Evolutionary conservation across 2,888 invertebrate species (phyloP).

Genomic region (Acholoe squamosa): DNA sequence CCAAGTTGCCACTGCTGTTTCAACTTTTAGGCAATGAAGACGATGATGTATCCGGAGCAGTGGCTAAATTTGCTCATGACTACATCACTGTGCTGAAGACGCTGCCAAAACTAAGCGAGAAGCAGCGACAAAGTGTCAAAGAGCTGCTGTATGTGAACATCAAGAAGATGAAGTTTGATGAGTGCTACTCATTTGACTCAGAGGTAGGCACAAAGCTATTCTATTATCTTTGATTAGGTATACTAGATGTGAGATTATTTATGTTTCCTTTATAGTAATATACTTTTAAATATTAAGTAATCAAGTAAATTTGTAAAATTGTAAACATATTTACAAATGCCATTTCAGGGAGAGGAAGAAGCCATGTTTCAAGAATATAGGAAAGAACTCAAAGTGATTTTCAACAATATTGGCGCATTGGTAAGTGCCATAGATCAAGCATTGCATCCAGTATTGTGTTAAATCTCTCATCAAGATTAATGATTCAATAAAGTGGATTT

Average conservation of each 20-base stretch:
- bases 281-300: no score
- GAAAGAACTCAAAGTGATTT: conserved; percentile 85
- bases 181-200: conserved; percentile 84
- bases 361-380: conserved; percentile 85
- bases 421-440: conserved; percentile 74
- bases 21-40: conserved; percentile 84
- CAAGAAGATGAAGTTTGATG: conserved; percentile 85
- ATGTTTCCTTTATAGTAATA: no score
- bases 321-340: no score
- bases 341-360: conserved; percentile 84
- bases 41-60: conserved; percentile 85
- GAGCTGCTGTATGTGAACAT: conserved; percentile 84
- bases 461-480: no score
- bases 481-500: no score
- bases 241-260: no score
- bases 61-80: conserved; percentile 84
- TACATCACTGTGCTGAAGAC: conserved; percentile 84
- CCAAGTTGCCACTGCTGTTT: conserved; percentile 84
- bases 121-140: conserved; percentile 66
- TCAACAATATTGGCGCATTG: conserved; percentile 85
- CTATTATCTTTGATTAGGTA: no score
- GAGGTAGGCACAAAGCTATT: no score
- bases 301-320: no score
- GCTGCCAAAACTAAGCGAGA: conserved; percentile 71
- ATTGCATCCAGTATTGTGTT: no score